These are phyloP conservation scores for Bugulina stolonifera DNA, from an alignment of 2,888 invertebrate species.

Conservation along the genomic window DNA sequence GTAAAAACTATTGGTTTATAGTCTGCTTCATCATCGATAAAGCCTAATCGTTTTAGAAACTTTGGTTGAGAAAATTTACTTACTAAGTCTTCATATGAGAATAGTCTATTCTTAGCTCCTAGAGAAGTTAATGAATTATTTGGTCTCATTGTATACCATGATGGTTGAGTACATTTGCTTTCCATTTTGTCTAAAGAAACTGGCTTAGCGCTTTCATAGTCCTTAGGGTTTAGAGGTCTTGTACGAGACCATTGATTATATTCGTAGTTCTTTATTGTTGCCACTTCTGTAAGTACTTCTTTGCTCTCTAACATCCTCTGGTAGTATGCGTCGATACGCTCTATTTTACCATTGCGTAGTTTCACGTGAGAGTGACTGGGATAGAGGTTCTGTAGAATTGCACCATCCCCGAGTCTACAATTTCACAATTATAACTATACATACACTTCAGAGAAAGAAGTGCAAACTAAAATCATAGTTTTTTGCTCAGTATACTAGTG, in stretches of 20 bases:
- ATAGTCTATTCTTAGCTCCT: slow-evolving; percentile 1
- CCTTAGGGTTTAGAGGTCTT: slow-evolving; percentile 3
- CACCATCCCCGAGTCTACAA: slow-evolving; percentile 24
- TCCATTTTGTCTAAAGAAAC: slow-evolving; percentile 4
- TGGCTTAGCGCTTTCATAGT: slow-evolving; percentile 11
- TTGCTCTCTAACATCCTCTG: background rate
- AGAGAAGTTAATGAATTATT: background rate
- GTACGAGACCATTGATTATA: slow-evolving; percentile 23
- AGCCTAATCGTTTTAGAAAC: slow-evolving; percentile 12
- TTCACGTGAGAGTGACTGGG: slow-evolving; percentile 20
- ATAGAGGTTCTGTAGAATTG: slow-evolving; percentile 25
- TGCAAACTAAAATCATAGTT: too few relatives aligned
- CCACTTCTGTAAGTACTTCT: slow-evolving; percentile 12
- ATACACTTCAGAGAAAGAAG: too few relatives aligned
- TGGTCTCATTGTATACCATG: background rate
- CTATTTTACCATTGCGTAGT: background rate
- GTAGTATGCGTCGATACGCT: slow-evolving; percentile 14
- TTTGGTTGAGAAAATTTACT: slow-evolving; percentile 16
- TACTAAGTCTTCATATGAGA: slow-evolving; percentile 19
- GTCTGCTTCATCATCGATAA: slow-evolving; percentile 17
- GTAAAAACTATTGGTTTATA: background rate
- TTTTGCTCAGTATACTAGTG: too few relatives aligned
- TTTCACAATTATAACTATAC: too few relatives aligned
- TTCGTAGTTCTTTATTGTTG: slow-evolving; percentile 21
- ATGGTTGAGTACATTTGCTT: slow-evolving; percentile 18